These are phyloP conservation scores for Tiliqua scincoides DNA, from an alignment of 2,113 vertebrate genomes.

Conservation along the genomic window DNA sequence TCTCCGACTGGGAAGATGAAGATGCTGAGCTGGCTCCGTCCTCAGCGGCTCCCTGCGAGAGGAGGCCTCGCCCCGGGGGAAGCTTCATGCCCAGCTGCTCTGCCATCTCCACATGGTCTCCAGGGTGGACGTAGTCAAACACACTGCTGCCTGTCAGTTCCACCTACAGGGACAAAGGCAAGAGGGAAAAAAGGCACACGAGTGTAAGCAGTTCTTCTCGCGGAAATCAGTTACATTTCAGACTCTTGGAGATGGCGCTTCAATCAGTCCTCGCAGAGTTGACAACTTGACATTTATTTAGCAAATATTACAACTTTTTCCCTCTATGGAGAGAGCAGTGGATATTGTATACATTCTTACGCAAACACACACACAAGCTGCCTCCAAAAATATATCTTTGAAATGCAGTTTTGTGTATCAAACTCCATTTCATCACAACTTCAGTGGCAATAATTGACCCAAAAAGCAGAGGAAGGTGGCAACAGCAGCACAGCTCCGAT, in stretches of 20 bases:
- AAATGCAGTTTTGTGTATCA: conserved; percentile 40
- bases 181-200: conserved; percentile 51
- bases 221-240: conserved; percentile 26
- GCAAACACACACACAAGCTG: neutral
- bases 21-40: conserved; percentile 95
- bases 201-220: conserved; percentile 47
- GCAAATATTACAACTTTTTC: neutral
- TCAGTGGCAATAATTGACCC: neutral
- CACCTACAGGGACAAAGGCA: conserved; percentile 82
- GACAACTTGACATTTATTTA: conserved; percentile 44
- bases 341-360: neutral
- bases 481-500: neutral
- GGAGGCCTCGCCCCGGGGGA: conserved; percentile 91
- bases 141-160: conserved; percentile 99
- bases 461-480: neutral
- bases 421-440: conserved; percentile 44
- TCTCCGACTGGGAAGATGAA: conserved; percentile 96
- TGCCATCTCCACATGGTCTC: conserved; percentile 98
- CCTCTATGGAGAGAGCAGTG: neutral
- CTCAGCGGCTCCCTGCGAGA: conserved; percentile 90
- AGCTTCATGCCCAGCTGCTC: conserved; percentile 99
- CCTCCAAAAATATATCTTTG: neutral
- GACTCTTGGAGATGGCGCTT: conserved; percentile 31
- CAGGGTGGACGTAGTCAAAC: conserved; percentile 98
- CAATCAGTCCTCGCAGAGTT: conserved; percentile 54